These are phyloP conservation scores for Alethe diademata DNA, from an alignment of 2,113 vertebrate species.

Conservation along the genomic window DNA sequence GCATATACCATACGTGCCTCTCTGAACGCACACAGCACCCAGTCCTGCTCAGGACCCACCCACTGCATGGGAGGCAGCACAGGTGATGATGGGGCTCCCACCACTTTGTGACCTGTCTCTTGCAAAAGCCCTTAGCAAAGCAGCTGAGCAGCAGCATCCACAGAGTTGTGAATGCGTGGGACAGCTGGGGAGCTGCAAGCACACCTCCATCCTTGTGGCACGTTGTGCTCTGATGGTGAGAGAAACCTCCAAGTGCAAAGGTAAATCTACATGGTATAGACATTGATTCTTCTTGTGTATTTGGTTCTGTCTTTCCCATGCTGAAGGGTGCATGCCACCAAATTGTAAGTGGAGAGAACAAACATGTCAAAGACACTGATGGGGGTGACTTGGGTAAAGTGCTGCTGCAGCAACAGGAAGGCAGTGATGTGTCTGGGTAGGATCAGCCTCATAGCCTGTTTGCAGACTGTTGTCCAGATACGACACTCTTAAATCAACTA, in stretches of 20 bases:
- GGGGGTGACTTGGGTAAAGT: background rate
- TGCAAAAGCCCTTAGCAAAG: background rate
- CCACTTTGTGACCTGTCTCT: background rate
- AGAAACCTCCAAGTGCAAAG: background rate
- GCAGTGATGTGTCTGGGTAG: accelerated
- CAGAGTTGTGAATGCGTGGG: background rate
- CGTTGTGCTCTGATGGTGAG: background rate
- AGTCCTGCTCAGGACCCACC: background rate
- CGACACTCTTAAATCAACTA: background rate
- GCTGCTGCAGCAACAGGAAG: background rate
- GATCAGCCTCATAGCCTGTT: background rate
- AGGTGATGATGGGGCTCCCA: accelerated
- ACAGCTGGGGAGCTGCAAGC: accelerated
- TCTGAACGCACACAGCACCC: background rate
- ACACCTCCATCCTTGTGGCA: accelerated
- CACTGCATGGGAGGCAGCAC: accelerated
- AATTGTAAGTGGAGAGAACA: background rate
- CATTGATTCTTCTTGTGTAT: background rate
- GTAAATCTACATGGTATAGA: background rate
- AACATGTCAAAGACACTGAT: background rate
- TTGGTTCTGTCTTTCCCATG: accelerated
- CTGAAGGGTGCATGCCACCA: background rate
- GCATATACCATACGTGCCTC: no score
- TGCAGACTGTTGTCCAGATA: background rate
- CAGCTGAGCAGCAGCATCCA: background rate